Evolutionary conservation across 2,797 vertebrate species (phyloP), one percentile per base, ranked within the genome.

Genomic region (Sebastiscus albofasciatus): DNA sequence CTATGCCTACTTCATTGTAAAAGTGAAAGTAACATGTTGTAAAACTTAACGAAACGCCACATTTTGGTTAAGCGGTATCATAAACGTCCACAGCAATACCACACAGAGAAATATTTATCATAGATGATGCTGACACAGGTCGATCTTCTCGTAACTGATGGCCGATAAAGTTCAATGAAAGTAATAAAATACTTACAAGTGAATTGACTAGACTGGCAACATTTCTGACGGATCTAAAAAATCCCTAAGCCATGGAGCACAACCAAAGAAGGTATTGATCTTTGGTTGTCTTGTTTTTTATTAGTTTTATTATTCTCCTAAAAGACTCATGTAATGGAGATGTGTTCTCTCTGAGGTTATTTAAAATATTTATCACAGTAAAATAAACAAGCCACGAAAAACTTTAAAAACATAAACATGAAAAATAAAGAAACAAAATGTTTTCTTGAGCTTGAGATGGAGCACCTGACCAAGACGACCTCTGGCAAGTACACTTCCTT

Each of bases 71-170:
- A 42, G 3, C 3, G 39, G 14, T 42, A 42, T 42, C 39, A 42
- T 16, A 18, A 6, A 42, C 39, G 1, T 72, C 54, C 56, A 39
- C 75, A 78, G 24, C 10, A 56, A 49, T 33, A 64, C 24, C 39
- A 65, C 27, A 74, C 27, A 42, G 14, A 83, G 34, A 79, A 70
- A 59, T 62, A 80, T 73, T 39, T 24, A 78, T 80, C 42, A 80
- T 5, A 34, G 16, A 20, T 13, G 13, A 60, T 54, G 8, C 72
- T n/a, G 20, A 67, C 27, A 49, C 20, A 39, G 39, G 74, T 74
- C 75, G 77, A 46, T 79, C 5, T 54, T 29, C 12, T 13, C 42
- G 27, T 36, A 67, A 39, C 36, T 67, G 13, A 14, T 66, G 65
- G 58, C 18, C 54, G 6, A 54, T 20, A 58, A 16, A 74, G 39